Conservation (phyloP, 2,888 invertebrate genomes). For the Habroteleia sp. region DNA sequence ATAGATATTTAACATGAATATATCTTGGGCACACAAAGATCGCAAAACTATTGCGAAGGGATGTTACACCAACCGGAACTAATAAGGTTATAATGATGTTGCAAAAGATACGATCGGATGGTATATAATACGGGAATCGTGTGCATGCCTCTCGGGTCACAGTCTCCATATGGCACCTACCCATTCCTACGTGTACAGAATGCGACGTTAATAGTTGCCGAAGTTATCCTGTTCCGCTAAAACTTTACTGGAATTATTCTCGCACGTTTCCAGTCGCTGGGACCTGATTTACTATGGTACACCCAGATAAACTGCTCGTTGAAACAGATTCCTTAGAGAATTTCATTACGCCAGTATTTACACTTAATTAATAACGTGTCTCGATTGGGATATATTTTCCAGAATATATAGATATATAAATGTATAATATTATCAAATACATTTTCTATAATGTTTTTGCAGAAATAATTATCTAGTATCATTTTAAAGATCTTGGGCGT, state of each 20-base stretch:
- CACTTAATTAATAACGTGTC: conserved; percentile 54
- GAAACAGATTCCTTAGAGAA: conserved; percentile 55
- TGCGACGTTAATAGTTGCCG: conserved; percentile 62
- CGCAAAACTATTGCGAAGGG: conserved; percentile 43
- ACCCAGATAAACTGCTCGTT: conserved; percentile 55
- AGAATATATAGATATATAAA: too few species aligned
- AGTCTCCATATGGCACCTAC: conserved; percentile 51
- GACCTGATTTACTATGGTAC: conserved; percentile 53
- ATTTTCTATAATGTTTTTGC: conserved; percentile 1
- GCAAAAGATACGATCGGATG: conserved; percentile 59
- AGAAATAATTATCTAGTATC: neutral
- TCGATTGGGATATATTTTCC: conserved; percentile 27
- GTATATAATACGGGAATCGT: conserved; percentile 27
- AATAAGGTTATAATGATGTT: conserved; percentile 61
- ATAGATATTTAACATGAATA: conserved; percentile 45
- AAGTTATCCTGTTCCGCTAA: conserved; percentile 60
- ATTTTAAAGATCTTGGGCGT: conserved; percentile 1
- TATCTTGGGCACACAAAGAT: conserved; percentile 33
- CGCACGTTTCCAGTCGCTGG: conserved; percentile 54
- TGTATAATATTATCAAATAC: conserved; percentile 7
- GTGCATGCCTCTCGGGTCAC: conserved; percentile 45
- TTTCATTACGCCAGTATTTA: conserved; percentile 54
- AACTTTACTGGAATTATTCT: conserved; percentile 60
- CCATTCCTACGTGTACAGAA: conserved; percentile 58
- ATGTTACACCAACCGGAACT: conserved; percentile 49